Percentiles rank a stretch among this genome's conserved stretches.
These are phyloP conservation scores for Acyrthosiphon pisum DNA, from an alignment of 1,140 invertebrate species.

Conservation along the genomic window DNA sequence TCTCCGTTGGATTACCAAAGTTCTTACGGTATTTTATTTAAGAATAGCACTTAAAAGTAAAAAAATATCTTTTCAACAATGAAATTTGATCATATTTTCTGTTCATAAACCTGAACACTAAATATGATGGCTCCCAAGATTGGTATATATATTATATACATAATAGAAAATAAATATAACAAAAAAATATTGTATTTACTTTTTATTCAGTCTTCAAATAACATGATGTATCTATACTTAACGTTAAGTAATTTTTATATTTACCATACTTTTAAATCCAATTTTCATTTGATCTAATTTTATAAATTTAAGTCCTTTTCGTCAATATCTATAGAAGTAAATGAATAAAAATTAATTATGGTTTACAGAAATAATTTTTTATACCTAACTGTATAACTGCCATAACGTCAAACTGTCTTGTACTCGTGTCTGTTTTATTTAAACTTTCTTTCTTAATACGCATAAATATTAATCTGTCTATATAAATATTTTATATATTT, in stretches of 20 bases:
- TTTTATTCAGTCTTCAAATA: neutral
- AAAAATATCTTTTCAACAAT: neutral
- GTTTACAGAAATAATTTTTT: neutral
- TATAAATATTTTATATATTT: no score
- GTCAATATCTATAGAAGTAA: neutral
- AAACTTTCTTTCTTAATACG: neutral
- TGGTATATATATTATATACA: neutral
- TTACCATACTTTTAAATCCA: neutral
- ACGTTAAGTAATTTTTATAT: neutral
- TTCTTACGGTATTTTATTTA: neutral
- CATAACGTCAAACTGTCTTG: neutral
- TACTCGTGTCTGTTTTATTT: neutral
- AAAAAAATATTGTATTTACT: slow-evolving; percentile 19
- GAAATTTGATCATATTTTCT: neutral
- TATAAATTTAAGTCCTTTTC: neutral
- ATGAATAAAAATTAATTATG: neutral
- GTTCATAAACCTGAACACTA: neutral
- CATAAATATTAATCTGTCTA: no score
- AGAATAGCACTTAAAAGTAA: slow-evolving; percentile 8
- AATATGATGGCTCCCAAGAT: neutral
- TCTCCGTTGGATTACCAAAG: neutral
- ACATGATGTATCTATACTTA: neutral
- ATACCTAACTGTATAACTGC: no score
- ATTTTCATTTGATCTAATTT: neutral
- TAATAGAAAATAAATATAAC: neutral